Evolutionary conservation across 2,888 invertebrate genomes (phyloP), one percentile per base, ranked within the genome.

Genomic region (Caenorhabditis wallacei): DNA sequence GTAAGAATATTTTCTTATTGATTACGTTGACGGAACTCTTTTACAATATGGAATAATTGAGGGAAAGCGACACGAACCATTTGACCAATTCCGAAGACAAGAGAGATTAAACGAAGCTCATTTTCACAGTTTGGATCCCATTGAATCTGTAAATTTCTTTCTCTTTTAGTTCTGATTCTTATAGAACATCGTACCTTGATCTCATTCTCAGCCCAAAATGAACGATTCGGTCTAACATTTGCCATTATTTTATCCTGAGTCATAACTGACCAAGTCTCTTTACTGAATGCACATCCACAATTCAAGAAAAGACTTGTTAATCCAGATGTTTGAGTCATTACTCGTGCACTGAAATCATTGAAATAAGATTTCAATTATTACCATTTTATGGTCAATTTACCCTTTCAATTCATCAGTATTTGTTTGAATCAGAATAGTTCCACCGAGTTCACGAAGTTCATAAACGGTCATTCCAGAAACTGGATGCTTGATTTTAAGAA

Each of bases 31-130:
- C 80, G 53, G 64, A 75, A 86, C 70, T 91, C 90, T 63, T 89
- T 87, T 46, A 91, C 85, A 59, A 91, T 89, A 63, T 90, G 88
- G 51, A 89, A 79, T 8, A 91, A 85, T 22, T 84, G 80, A 3
- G 91, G 91, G 57, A 86, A 91, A 10, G 89, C 91, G 20, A 89
- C 88, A n/a, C 89, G 86, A 20, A 91, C 82, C 84, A 89, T 88
- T 83, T 91, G 90, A 11, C 85, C 79, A n/a, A 91, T 74, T n/a
- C 87, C 90, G 61, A 88, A 88, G n/a, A 87, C 87, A 10, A 91
- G 72, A 24, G 89, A 86, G 30, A 91, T 80, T 43, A 89, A 76
- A n/a, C 91, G 88, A 35, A 88, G 68, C 56, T 90, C 90, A 59
- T 88, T 87, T 59, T 90, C 88, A 18, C 87, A 84, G 57, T 84